A percentile compares a stretch with the other conserved stretches of the same genome.
Evolutionary conservation across 1,140 invertebrate species (phyloP).

Genomic region (Trachymyrmex septentrionalis): DNA sequence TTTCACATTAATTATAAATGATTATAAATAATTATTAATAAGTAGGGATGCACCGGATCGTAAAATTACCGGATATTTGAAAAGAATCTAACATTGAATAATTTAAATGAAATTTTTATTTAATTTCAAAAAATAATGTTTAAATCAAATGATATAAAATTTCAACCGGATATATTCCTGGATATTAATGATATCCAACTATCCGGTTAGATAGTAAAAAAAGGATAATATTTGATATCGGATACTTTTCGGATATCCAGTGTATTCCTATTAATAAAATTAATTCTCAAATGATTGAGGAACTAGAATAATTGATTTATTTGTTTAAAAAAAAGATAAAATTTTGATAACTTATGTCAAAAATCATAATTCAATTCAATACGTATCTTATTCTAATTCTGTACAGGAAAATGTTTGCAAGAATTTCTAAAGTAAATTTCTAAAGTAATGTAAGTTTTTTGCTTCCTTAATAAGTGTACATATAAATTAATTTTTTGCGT

Average conservation of each 20-base stretch:
- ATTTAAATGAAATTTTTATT: too few relatives aligned
- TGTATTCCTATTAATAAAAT: too few relatives aligned
- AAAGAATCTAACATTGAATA: too few relatives aligned
- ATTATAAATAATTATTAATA: background rate
- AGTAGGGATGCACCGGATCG: too few relatives aligned
- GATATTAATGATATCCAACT: too few relatives aligned
- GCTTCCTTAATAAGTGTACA: conserved; percentile 40
- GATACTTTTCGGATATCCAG: too few relatives aligned
- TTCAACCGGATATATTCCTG: too few relatives aligned
- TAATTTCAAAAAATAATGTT: too few relatives aligned
- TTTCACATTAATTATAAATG: background rate
- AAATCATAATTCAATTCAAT: background rate
- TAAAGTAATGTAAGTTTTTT: conserved; percentile 2
- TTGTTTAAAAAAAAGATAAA: background rate
- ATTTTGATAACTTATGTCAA: background rate
- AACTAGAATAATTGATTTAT: background rate
- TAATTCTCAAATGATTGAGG: background rate
- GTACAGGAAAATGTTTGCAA: conserved; percentile 6
- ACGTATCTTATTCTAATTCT: background rate
- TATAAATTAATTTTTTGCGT: conserved; percentile 46
- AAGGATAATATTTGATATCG: too few relatives aligned
- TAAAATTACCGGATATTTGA: too few relatives aligned
- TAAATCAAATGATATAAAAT: too few relatives aligned
- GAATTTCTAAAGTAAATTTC: background rate
- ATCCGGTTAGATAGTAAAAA: too few relatives aligned